These are phyloP conservation scores for Magallana ariakensis DNA, from an alignment of 1,140 invertebrate genomes.

Conservation along the genomic window DNA sequence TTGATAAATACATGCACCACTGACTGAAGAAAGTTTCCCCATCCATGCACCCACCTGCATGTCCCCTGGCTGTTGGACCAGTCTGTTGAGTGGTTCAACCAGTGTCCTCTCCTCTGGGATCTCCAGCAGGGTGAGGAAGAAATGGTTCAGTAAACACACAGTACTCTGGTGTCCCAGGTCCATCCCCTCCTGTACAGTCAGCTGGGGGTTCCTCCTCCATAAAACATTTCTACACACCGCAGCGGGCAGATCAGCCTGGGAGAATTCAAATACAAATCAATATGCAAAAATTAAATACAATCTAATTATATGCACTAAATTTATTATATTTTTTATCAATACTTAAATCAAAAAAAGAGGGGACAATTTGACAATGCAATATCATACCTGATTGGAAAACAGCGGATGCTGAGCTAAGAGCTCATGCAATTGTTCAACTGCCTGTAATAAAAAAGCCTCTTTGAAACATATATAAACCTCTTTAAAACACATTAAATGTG, in stretches of 20 bases:
- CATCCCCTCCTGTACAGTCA: slow-evolving; percentile 50
- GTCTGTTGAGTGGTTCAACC: slow-evolving; percentile 53
- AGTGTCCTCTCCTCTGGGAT: slow-evolving; percentile 50
- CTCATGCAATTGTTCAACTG: background rate
- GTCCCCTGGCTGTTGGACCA: slow-evolving; percentile 56
- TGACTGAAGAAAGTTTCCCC: too few species aligned
- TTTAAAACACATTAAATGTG: too few species aligned
- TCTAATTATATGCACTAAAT: too few species aligned
- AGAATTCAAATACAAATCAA: background rate
- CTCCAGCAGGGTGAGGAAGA: slow-evolving; percentile 47
- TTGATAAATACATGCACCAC: too few species aligned
- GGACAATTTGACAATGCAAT: background rate
- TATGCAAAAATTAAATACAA: too few species aligned
- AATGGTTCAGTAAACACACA: slow-evolving; percentile 62
- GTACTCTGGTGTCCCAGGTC: slow-evolving; percentile 59
- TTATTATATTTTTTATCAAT: too few species aligned
- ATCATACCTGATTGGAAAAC: background rate
- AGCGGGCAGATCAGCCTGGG: background rate
- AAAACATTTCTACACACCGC: slow-evolving; percentile 49
- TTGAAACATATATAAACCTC: too few species aligned
- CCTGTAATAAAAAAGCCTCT: background rate
- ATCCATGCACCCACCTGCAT: slow-evolving; percentile 51
- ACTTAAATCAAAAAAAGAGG: too few species aligned
- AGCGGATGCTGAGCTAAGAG: background rate
- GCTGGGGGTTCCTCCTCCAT: slow-evolving; percentile 33